Evolutionary conservation across 2,888 invertebrate genomes (phyloP).

Genomic region (Lepidocyrtinus sp.): DNA sequence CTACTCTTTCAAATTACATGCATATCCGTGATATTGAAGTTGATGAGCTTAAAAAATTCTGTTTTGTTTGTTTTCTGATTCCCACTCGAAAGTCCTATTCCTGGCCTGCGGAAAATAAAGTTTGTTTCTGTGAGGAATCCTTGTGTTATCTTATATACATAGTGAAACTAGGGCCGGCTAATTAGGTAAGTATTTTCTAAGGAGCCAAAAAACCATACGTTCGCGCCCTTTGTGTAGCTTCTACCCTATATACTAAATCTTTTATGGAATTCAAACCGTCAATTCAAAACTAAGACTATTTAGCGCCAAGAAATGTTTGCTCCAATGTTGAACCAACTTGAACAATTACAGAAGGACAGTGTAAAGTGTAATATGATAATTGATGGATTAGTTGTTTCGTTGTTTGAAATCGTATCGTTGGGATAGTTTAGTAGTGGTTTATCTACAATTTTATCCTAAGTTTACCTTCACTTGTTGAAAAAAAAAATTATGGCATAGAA

Average conservation of each 20-base stretch:
- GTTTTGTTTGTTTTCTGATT: neutral
- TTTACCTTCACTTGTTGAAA: constrained; percentile 51
- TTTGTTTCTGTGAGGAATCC: neutral
- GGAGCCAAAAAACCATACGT: neutral
- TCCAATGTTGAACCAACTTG: no score
- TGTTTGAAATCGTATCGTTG: no score
- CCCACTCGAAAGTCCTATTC: neutral
- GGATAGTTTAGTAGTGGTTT: neutral
- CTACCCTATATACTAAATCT: no score
- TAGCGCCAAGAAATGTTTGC: no score
- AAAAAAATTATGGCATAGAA: constrained; percentile 44
- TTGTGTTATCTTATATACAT: neutral
- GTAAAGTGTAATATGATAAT: no score
- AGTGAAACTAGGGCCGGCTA: neutral
- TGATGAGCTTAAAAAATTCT: neutral
- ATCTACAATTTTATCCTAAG: constrained; percentile 28
- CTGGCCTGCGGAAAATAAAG: neutral
- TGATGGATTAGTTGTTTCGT: neutral
- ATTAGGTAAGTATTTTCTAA: neutral
- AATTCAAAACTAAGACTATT: no score
- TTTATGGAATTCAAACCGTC: no score
- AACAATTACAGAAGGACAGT: no score
- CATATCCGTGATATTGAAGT: neutral
- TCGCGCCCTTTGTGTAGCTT: no score
- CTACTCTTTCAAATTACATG: neutral